Evolutionary conservation across 2,113 vertebrate genomes (phyloP).

Genomic region (Eubucco bourcierii): DNA sequence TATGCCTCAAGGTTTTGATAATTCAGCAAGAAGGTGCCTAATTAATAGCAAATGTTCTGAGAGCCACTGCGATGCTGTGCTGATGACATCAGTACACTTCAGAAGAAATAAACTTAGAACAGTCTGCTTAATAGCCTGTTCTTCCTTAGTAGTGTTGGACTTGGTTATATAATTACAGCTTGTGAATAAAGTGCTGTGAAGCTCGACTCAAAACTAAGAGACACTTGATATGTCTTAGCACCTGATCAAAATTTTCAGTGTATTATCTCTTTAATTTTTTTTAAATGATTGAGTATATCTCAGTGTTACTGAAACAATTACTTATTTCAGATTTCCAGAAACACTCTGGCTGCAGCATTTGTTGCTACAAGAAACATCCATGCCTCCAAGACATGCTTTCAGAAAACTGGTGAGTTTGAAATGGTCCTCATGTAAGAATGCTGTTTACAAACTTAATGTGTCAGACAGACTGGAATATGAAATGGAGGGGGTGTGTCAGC

Average conservation of each 20-base stretch:
- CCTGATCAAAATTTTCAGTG: neutral
- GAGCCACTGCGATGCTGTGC: neutral
- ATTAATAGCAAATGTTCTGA: rapidly evolving
- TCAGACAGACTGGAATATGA: neutral
- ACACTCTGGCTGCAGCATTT: conserved; percentile 85
- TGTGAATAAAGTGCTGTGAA: neutral
- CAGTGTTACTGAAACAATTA: neutral
- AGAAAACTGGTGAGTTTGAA: conserved; percentile 87
- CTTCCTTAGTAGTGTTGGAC: neutral
- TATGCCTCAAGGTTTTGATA: rapidly evolving
- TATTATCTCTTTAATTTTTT: rapidly evolving
- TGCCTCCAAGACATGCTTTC: conserved; percentile 80
- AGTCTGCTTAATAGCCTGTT: rapidly evolving
- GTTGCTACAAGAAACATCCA: conserved; percentile 91
- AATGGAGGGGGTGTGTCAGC: neutral
- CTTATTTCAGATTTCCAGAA: conserved; percentile 83
- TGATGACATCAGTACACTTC: neutral
- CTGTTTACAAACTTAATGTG: rapidly evolving
- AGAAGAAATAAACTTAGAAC: neutral
- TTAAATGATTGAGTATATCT: neutral
- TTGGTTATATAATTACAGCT: rapidly evolving
- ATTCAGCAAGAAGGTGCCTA: rapidly evolving
- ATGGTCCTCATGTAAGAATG: neutral
- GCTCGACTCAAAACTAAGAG: neutral
- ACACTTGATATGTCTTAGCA: rapidly evolving